phyloP scores from a whole-genome alignment of 2,888 invertebrate genomes.

The Mycogona germanica region DNA sequence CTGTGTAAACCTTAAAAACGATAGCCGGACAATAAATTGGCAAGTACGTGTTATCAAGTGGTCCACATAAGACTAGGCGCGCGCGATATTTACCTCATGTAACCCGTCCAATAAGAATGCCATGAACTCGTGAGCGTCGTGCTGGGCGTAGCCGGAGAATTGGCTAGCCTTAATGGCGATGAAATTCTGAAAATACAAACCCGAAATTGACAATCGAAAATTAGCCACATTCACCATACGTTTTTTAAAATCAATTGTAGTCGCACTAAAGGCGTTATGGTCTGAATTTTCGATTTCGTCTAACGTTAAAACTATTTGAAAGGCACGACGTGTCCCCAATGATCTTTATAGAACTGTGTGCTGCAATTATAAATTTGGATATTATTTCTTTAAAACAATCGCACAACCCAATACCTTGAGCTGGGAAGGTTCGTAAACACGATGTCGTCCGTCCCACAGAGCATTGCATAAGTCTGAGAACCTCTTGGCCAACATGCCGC shows the following conservation, averaged over 20 bases:
- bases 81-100: constrained; percentile 33
- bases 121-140: constrained; percentile 44
- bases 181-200: constrained; percentile 23
- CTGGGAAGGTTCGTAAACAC: constrained; percentile 36
- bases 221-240: too few relatives aligned
- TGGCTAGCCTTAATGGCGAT: constrained; percentile 39
- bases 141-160: constrained; percentile 42
- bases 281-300: too few relatives aligned
- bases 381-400: neutral
- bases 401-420: constrained; percentile 32
- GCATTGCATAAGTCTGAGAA: constrained; percentile 39
- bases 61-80: neutral
- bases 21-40: neutral
- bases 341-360: neutral
- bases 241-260: neutral
- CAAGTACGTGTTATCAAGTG: neutral
- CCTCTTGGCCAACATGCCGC: constrained; percentile 37
- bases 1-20: too few relatives aligned
- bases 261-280: too few relatives aligned
- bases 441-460: constrained; percentile 37
- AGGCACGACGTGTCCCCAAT: neutral
- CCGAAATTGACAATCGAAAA: neutral
- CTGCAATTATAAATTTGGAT: neutral
- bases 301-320: too few relatives aligned
- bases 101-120: constrained; percentile 37